Base-by-base conservation (phyloP, 2,888 invertebrate species). In the Helleia helle region DNA sequence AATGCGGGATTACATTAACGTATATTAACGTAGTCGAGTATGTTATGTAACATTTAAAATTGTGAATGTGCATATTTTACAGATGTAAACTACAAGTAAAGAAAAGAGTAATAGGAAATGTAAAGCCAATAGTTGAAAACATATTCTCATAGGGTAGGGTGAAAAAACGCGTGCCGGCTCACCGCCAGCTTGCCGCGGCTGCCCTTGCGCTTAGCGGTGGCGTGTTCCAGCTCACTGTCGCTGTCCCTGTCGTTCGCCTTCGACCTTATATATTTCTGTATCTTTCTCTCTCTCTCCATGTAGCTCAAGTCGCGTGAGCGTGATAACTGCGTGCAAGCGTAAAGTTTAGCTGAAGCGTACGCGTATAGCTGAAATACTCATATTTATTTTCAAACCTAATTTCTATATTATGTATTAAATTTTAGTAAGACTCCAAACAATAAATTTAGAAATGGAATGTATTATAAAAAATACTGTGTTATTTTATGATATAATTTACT, bases 211-310 rank as follows among this genome's bases (percentile, higher is more conserved):
- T 86, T 86, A 58, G 74, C 65, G 54, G 73, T 58, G 50, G 79
- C 70, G 76, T 72, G 74, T 80, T 89, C 87, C 74, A 90, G 91
- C 77, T 97, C 97, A 71, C 95, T 95, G 86, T 97, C 97, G 73
- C 95, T 96, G 65, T 96, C 92, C 56, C 85, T 74, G 65, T 86
- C 85, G 67, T 76, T 71, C 68, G 71, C 76, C 80, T 86, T 86
- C 58, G 77, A 71, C 58, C 70, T 72, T 60, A 83, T 81, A 79
- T 85, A 86, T 72, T 71, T 77, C 70, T 81, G 80, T 71, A 83
- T 75, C 62, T 81, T 76, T 68, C 85, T 66, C 71, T 79, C 80
- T 58, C 79, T 72, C 56, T 84, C 83, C 74, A 77, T 73, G 81
- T 65, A 85, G 73, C 73, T 77, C 74, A 84, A 57, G 62, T 81